Evolutionary conservation across 1,140 invertebrate species (phyloP).

Genomic region (Uloborus diversus): DNA sequence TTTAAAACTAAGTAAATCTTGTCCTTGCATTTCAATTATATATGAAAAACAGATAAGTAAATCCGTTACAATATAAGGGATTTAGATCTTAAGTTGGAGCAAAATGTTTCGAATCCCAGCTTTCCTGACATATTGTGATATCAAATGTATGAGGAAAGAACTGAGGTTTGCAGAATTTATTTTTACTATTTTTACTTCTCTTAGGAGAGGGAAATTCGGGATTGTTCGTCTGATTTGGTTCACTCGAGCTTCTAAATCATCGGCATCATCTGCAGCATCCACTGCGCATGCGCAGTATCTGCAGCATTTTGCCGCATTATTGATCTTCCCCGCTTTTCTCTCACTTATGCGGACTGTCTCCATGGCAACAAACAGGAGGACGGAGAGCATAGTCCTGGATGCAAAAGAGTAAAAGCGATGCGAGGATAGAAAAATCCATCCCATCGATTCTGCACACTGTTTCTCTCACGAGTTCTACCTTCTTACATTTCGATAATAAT

Average conservation of each 20-base stretch:
- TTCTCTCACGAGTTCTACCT: not conserved
- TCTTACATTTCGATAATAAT: slow-evolving; percentile 35
- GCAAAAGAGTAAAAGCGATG: slow-evolving; percentile 24
- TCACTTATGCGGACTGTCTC: slow-evolving; percentile 22
- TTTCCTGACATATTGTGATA: too few species aligned
- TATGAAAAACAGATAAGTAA: too few species aligned
- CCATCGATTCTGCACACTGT: slow-evolving; percentile 17
- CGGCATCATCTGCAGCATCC: slow-evolving; percentile 39
- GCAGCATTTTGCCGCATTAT: slow-evolving; percentile 41
- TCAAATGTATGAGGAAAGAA: too few species aligned
- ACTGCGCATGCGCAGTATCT: slow-evolving; percentile 17
- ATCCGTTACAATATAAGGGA: too few species aligned
- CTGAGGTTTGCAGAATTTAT: too few species aligned
- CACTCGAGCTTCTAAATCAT: slow-evolving; percentile 31
- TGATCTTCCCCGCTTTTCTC: slow-evolving; percentile 5
- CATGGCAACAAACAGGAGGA: slow-evolving; percentile 14
- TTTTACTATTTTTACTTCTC: too few species aligned
- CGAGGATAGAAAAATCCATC: slow-evolving; percentile 31
- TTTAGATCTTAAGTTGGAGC: too few species aligned
- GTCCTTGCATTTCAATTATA: too few species aligned
- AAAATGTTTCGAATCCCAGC: too few species aligned
- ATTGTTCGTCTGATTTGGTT: slow-evolving; percentile 36
- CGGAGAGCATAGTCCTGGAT: not conserved
- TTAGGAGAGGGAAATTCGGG: not conserved
- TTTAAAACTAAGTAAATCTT: too few species aligned